Evolutionary conservation across 2,888 invertebrate species (phyloP).

Genomic region (Loripinus fragilis): DNA sequence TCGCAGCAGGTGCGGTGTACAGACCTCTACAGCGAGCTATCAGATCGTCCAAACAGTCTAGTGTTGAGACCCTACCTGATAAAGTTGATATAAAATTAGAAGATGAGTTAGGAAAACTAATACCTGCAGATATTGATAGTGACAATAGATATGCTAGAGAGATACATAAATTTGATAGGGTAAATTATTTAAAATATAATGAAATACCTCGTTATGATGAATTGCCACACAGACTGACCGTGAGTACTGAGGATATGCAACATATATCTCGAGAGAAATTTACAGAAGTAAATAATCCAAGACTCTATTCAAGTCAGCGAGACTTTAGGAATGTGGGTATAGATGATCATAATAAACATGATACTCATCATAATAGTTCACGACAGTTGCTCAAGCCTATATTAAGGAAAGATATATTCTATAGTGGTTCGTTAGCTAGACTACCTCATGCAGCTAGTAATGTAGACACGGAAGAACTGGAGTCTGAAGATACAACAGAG

Average conservation of each 20-base stretch:
- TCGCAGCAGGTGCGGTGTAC: conserved; percentile 95
- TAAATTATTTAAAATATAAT: conserved; percentile 17
- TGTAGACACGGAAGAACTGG: background rate
- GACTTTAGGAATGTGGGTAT: conserved; percentile 18
- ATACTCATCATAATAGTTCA: background rate
- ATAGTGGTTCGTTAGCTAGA: conserved; percentile 90
- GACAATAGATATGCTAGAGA: background rate
- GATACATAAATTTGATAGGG: background rate
- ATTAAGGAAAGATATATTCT: conserved; percentile 94
- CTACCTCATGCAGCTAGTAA: conserved; percentile 80
- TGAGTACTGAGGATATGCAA: conserved; percentile 30
- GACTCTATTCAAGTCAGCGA: conserved; percentile 40
- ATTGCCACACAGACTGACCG: conserved; percentile 27
- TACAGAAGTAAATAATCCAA: background rate
- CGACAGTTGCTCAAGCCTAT: conserved; percentile 86
- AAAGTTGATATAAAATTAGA: background rate
- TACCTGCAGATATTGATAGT: background rate
- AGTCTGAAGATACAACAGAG: background rate
- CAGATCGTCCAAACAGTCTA: background rate
- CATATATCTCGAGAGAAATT: background rate
- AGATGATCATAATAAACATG: background rate
- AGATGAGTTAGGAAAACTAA: background rate
- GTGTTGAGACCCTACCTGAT: conserved; percentile 6
- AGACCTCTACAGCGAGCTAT: conserved; percentile 87
- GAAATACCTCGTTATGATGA: background rate